phyloP scores from a whole-genome alignment of 2,113 vertebrate genomes.

The Podilymbus podiceps region DNA sequence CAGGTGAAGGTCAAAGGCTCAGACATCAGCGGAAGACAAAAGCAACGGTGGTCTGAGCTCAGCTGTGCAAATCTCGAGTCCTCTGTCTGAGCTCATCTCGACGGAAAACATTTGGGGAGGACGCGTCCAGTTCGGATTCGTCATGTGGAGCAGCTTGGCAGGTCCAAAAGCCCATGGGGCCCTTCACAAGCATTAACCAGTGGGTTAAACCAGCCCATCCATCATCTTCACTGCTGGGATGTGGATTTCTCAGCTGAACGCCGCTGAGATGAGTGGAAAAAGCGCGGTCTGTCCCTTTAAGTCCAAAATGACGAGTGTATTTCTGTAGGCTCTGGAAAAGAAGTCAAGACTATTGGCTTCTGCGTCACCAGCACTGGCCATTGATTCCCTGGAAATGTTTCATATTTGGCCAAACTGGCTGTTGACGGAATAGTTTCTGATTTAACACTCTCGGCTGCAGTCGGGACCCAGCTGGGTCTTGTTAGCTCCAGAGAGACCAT shows the following conservation, averaged over 20 bases:
- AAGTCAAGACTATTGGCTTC: constrained; percentile 68
- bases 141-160: constrained; percentile 29
- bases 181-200: constrained; percentile 12
- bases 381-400: constrained; percentile 70
- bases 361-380: constrained; percentile 53
- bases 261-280: neutral
- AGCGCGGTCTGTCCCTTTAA: constrained; percentile 24
- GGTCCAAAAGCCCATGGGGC: neutral
- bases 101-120: constrained; percentile 31
- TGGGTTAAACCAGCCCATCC: constrained; percentile 22
- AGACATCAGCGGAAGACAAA: accelerated
- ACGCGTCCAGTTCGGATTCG: neutral
- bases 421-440: constrained; percentile 71
- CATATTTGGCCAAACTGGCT: constrained; percentile 70
- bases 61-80: neutral
- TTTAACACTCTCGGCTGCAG: constrained; percentile 64
- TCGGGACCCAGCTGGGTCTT: constrained; percentile 60
- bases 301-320: constrained; percentile 18
- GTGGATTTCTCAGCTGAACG: neutral
- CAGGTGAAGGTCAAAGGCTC: constrained; percentile 15
- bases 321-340: constrained; percentile 68
- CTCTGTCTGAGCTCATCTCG: neutral
- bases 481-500: constrained; percentile 44
- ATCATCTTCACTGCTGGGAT: neutral
- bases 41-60: neutral